Evolutionary conservation across 2,113 vertebrate species (phyloP).

Genomic region (Phalacrocorax pelagicus): DNA sequence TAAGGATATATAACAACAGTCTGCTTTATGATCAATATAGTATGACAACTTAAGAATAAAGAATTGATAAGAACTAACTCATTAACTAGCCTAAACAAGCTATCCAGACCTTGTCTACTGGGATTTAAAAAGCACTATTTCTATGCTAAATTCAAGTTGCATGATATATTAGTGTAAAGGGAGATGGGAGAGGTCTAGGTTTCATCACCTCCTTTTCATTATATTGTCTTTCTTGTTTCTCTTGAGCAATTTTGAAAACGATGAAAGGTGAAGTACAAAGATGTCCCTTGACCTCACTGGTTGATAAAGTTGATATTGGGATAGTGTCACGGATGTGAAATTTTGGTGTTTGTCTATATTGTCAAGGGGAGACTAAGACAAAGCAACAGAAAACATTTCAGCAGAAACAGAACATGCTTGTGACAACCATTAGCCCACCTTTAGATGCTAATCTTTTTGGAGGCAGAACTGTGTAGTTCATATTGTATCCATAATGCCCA

Average conservation of each 20-base stretch:
- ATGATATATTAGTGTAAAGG: background rate
- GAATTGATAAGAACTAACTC: background rate
- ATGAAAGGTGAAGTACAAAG: background rate
- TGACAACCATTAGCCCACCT: background rate
- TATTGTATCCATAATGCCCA: background rate
- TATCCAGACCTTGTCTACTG: background rate
- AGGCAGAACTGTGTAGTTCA: background rate
- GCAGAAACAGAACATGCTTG: background rate
- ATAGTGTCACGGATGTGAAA: accelerated
- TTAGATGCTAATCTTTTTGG: background rate
- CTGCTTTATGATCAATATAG: background rate
- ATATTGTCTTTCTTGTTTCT: background rate
- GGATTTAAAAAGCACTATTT: background rate
- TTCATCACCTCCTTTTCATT: background rate
- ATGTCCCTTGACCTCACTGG: background rate
- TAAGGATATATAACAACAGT: background rate
- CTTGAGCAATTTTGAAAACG: background rate
- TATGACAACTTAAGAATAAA: background rate
- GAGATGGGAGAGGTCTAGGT: background rate
- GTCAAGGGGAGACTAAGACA: background rate
- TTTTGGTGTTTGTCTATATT: background rate
- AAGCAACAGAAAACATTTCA: background rate
- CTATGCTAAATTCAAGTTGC: background rate
- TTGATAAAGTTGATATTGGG: background rate
- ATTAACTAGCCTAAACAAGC: background rate